These are phyloP conservation scores for Sternotherus odoratus DNA, from an alignment of 2,797 vertebrate species.

Conservation along the genomic window DNA sequence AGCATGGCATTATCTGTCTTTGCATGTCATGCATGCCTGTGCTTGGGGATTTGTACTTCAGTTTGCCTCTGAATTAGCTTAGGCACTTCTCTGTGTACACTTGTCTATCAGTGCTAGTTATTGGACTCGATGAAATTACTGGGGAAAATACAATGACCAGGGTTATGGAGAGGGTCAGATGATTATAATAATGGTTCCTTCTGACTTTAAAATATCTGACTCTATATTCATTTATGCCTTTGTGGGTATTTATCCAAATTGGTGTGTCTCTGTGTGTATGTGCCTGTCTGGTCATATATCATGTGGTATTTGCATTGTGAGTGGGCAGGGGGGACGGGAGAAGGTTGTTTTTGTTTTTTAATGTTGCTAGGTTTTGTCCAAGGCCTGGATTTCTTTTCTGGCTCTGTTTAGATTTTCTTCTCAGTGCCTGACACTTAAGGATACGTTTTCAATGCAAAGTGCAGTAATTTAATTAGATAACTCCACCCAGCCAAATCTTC, in stretches of 20 bases:
- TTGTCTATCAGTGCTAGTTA: background rate
- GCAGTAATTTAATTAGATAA: background rate
- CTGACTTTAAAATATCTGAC: background rate
- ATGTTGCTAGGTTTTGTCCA: background rate
- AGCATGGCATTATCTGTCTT: background rate
- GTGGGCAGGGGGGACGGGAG: background rate
- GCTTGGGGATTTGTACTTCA: background rate
- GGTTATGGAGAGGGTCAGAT: background rate
- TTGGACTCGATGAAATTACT: background rate
- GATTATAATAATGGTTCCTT: background rate
- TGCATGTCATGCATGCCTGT: background rate
- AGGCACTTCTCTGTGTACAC: background rate
- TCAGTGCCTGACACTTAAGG: background rate
- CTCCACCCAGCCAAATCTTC: background rate
- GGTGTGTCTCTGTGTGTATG: background rate
- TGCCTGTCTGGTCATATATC: background rate
- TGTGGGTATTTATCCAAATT: background rate
- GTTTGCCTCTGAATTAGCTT: background rate
- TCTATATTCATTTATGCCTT: accelerated
- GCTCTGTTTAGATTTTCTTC: background rate
- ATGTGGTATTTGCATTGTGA: accelerated
- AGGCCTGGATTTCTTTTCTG: background rate
- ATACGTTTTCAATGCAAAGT: background rate
- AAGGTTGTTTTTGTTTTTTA: background rate
- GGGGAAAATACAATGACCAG: accelerated